phyloP scores from a whole-genome alignment of 1,140 invertebrate species.

The Drosophila equinoxialis region DNA sequence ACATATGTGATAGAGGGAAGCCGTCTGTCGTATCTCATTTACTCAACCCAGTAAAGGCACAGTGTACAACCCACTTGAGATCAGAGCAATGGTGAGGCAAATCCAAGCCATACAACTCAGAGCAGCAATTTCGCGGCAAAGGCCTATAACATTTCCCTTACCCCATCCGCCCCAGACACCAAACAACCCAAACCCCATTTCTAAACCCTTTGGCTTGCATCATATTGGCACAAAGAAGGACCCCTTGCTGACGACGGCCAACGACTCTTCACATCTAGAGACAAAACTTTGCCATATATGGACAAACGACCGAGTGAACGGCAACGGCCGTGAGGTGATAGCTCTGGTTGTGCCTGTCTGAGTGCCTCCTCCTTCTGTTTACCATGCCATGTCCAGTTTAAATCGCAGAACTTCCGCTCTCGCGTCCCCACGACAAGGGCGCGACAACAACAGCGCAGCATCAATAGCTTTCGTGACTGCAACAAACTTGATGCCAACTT shows the following conservation, averaged over 20 bases:
- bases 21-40: conserved; percentile 21
- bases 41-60: conserved; percentile 35
- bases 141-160: conserved; percentile 9
- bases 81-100: conserved; percentile 58
- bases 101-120: conserved; percentile 37
- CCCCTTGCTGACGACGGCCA: conserved; percentile 65
- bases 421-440: conserved; percentile 44
- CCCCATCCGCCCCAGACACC: neutral
- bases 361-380: conserved; percentile 58
- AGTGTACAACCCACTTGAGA: conserved; percentile 73
- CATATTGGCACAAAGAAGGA: conserved; percentile 67
- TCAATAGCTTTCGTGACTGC: conserved; percentile 55
- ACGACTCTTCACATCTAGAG: conserved; percentile 57
- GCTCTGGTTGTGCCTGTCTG: conserved; percentile 7
- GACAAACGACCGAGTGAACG: conserved; percentile 48
- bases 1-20: conserved; percentile 42
- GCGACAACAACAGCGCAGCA: conserved; percentile 31
- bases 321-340: conserved; percentile 26
- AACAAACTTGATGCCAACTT: conserved; percentile 58
- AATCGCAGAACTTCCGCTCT: conserved; percentile 57
- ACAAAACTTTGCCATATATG: conserved; percentile 68
- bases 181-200: conserved; percentile 1
- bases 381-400: conserved; percentile 66
- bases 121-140: conserved; percentile 54
- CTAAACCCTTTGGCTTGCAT: conserved; percentile 33